phyloP scores from a whole-genome alignment of 2,113 vertebrate genomes.

The Marcusenius ussheri region DNA sequence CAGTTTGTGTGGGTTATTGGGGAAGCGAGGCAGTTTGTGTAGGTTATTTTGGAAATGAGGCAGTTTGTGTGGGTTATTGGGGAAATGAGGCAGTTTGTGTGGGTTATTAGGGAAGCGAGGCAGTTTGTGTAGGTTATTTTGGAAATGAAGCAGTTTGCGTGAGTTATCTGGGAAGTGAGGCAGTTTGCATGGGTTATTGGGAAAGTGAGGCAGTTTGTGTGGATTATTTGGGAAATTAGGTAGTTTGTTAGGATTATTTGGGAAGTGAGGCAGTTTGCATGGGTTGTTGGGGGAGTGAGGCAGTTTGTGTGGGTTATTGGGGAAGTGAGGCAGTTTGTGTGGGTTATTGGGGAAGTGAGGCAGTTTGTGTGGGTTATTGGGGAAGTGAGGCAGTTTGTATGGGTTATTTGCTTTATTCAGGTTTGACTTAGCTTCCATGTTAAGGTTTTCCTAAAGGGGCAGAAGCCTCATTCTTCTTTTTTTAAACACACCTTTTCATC shows the following conservation, averaged over 20 bases:
- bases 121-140: neutral
- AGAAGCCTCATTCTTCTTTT: neutral
- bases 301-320: too few species aligned
- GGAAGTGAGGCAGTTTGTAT: neutral
- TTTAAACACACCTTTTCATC: neutral
- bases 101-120: neutral
- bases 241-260: too few species aligned
- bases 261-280: too few species aligned
- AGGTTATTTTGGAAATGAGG: neutral
- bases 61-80: neutral
- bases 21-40: neutral
- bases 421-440: neutral
- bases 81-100: neutral
- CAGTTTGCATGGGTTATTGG: neutral
- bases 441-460: neutral
- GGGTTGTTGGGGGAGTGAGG: too few species aligned
- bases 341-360: neutral
- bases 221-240: too few species aligned
- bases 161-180: neutral
- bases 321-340: neutral
- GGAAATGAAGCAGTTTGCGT: too few species aligned
- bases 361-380: neutral
- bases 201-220: too few species aligned
- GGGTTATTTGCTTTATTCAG: neutral
- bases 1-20: neutral